Percentiles rank a stretch among this genome's conserved stretches.
These are phyloP conservation scores for Notarius quadriscutis DNA, from an alignment of 2,113 vertebrate genomes.

Conservation along the genomic window DNA sequence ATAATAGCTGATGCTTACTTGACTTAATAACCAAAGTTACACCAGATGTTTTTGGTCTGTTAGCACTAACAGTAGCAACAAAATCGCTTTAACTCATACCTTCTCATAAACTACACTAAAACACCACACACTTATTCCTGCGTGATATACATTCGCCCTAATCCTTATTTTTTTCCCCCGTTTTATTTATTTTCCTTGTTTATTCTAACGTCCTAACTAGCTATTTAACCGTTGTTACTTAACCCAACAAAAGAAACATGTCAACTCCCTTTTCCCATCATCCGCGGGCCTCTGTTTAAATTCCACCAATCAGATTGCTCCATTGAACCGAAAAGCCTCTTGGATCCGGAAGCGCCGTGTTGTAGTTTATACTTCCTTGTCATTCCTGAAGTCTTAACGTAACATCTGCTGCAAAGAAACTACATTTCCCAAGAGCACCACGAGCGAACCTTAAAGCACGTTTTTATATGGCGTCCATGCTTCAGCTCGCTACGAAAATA, in stretches of 20 bases:
- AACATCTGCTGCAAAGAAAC: background rate
- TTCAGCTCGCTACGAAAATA: background rate
- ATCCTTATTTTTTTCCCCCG: background rate
- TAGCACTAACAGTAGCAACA: background rate
- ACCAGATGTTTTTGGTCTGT: background rate
- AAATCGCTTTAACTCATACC: background rate
- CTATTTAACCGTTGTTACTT: background rate
- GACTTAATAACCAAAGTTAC: background rate
- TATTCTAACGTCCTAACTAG: background rate
- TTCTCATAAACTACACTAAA: background rate
- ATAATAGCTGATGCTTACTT: background rate
- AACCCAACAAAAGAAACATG: background rate
- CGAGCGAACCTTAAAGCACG: background rate
- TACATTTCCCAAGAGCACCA: constrained; percentile 30
- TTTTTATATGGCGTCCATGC: constrained; percentile 19
- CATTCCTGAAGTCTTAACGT: background rate
- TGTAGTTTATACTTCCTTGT: constrained; percentile 14
- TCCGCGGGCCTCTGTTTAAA: constrained; percentile 51
- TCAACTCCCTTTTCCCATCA: background rate
- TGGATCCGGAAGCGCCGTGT: constrained; percentile 4
- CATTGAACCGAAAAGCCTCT: background rate
- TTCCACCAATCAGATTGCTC: constrained; percentile 40
- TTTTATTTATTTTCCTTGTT: background rate
- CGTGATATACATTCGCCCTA: background rate
- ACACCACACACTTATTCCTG: background rate